phyloP scores from a whole-genome alignment of 2,888 invertebrate species.

The Trichogramma evanescens region DNA sequence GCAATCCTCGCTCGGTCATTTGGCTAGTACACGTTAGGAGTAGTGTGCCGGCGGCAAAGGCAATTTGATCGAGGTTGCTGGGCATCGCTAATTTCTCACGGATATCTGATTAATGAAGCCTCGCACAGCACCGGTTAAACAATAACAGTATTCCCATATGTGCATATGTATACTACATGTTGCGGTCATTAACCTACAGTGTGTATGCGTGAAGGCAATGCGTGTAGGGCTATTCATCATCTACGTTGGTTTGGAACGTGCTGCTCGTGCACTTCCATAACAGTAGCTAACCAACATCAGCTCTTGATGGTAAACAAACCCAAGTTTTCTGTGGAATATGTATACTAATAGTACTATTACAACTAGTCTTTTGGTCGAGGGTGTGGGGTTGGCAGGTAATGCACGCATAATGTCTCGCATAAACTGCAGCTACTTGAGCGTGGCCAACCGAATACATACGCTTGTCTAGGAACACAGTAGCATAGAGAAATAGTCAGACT shows the following conservation, averaged over 20 bases:
- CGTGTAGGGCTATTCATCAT: slow-evolving; percentile 14
- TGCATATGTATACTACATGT: background rate
- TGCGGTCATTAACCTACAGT: too few species aligned
- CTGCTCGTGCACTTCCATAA: background rate
- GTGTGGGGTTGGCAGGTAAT: slow-evolving; percentile 36
- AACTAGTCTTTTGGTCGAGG: background rate
- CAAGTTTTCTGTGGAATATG: slow-evolving; percentile 11
- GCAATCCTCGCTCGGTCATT: too few species aligned
- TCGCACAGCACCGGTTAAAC: background rate
- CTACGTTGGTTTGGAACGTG: slow-evolving; percentile 6
- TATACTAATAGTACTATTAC: background rate
- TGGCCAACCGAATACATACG: background rate
- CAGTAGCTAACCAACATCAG: background rate
- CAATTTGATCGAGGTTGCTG: slow-evolving; percentile 12
- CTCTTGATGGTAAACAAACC: slow-evolving; percentile 7
- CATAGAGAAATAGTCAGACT: too few species aligned
- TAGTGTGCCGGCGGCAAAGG: background rate
- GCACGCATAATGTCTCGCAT: slow-evolving; percentile 44
- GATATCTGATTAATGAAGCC: slow-evolving; percentile 47
- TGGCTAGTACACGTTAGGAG: too few species aligned
- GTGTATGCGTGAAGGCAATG: too few species aligned
- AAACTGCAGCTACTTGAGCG: slow-evolving; percentile 39
- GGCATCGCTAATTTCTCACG: slow-evolving; percentile 22
- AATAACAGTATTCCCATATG: background rate
- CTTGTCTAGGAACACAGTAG: background rate